A percentile compares a stretch with the other conserved stretches of the same genome.
phyloP scores from a whole-genome alignment of 2,113 vertebrate species.

The Hippolais icterina region DNA sequence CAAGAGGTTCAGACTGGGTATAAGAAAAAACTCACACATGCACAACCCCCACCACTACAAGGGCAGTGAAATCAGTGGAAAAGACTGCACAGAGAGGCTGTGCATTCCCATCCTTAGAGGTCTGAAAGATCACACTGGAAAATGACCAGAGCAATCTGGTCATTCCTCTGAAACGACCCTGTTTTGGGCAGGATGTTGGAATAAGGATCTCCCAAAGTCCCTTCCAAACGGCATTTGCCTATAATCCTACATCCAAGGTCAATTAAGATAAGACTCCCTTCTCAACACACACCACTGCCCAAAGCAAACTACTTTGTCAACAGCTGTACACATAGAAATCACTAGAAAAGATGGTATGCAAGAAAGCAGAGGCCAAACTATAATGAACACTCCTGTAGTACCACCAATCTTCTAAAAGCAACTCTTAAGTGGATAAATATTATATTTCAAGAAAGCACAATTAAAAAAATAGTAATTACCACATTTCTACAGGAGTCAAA shows the following conservation, averaged over 20 bases:
- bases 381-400: neutral
- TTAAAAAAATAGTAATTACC: neutral
- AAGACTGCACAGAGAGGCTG: neutral
- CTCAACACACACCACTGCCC: neutral
- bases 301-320: neutral
- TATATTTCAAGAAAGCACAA: neutral
- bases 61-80: neutral
- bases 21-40: neutral
- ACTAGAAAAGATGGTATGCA: neutral
- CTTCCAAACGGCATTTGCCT: neutral
- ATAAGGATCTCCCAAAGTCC: neutral
- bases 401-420: neutral
- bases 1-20: neutral
- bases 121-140: neutral
- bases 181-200: neutral
- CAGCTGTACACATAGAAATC: neutral
- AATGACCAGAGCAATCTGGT: rapidly evolving
- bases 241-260: neutral
- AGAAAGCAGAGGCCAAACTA: neutral
- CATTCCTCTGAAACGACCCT: neutral
- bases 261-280: neutral
- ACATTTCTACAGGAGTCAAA: neutral
- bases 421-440: neutral
- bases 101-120: neutral
- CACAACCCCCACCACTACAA: rapidly evolving